Evolutionary conservation across 2,113 vertebrate species (phyloP).

Genomic region (Stomatorhinus ivindoensis): DNA sequence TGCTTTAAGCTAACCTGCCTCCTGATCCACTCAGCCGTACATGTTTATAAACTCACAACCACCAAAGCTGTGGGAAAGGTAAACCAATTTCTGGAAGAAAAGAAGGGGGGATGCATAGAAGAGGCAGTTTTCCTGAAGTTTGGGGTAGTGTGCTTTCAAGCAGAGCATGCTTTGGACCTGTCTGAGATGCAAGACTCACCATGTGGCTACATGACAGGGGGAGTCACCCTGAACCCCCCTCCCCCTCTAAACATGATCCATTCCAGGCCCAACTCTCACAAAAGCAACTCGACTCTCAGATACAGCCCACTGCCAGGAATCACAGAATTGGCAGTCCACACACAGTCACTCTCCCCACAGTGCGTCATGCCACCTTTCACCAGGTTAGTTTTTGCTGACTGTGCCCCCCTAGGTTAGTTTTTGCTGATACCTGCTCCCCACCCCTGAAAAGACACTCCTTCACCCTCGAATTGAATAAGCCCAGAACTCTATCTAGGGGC

Average conservation of each 20-base stretch:
- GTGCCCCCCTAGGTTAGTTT: neutral
- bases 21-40: neutral
- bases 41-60: neutral
- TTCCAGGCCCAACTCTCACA: neutral
- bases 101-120: neutral
- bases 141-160: neutral
- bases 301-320: neutral
- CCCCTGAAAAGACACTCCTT: conserved; percentile 14
- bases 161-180: neutral
- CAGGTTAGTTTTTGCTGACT: neutral
- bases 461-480: conserved; percentile 42
- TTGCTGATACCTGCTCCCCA: neutral
- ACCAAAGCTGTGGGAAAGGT: neutral
- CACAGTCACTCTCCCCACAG: neutral
- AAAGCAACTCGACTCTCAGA: neutral
- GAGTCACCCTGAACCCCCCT: neutral
- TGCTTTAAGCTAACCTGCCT: neutral
- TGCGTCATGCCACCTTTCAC: neutral
- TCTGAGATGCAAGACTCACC: neutral
- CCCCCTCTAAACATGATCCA: neutral
- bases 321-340: neutral
- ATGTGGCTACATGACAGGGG: neutral
- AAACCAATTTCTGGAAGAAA: neutral
- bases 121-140: neutral
- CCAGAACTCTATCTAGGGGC: conserved; percentile 46